Evolutionary conservation across 1,140 invertebrate genomes (phyloP).

Genomic region (Drosophila erecta): DNA sequence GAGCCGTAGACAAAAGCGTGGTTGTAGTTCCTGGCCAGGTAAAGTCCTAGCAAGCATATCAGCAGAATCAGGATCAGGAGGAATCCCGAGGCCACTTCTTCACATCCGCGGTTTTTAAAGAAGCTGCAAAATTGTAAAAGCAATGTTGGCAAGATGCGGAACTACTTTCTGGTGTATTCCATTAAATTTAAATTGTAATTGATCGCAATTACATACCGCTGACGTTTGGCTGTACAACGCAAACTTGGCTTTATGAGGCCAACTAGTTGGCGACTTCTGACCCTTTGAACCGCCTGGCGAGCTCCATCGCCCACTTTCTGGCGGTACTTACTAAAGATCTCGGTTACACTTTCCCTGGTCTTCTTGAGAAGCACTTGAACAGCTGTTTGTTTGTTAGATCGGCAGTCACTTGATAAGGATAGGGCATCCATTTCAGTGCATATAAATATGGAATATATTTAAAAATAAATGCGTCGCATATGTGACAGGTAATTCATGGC

Average conservation of each 20-base stretch:
- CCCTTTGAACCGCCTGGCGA: not conserved
- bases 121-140: not conserved
- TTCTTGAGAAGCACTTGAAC: not conserved
- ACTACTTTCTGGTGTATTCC: too few relatives aligned
- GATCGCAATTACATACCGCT: not conserved
- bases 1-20: slow-evolving; percentile 28
- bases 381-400: not conserved
- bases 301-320: not conserved
- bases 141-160: not conserved
- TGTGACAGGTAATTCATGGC: not conserved
- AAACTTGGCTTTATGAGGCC: not conserved
- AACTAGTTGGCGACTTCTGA: not conserved
- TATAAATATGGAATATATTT: too few relatives aligned
- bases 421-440: too few relatives aligned
- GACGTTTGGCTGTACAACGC: not conserved
- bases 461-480: too few relatives aligned
- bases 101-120: not conserved
- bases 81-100: not conserved
- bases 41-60: not conserved
- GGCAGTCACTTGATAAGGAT: not conserved
- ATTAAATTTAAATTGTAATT: not conserved
- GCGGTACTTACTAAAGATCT: slow-evolving; percentile 10
- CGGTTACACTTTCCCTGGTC: not conserved
- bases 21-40: slow-evolving; percentile 40
- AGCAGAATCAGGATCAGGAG: slow-evolving; percentile 4